Percentiles rank a stretch among this genome's conserved stretches.
Conservation (phyloP, 2,113 vertebrate species). For the Hippocampus comes region DNA sequence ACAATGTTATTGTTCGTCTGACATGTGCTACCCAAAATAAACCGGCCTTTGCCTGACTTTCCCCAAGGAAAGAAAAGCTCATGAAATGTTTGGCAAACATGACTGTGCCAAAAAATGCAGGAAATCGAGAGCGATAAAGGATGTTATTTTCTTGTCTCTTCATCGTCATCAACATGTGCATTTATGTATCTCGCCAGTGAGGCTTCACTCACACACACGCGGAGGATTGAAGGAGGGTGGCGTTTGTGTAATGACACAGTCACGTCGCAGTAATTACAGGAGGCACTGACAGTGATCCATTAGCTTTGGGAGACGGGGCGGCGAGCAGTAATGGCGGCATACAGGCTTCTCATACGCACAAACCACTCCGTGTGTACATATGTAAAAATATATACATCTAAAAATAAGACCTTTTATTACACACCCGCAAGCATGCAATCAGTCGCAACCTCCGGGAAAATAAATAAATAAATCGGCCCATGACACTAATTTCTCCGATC, state of each 20-base stretch:
- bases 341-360: constrained; percentile 7
- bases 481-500: not conserved
- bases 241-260: constrained; percentile 53
- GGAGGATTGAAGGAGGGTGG: constrained; percentile 22
- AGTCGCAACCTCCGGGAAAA: not conserved
- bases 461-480: too few relatives aligned
- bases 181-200: not conserved
- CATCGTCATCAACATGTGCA: not conserved
- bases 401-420: constrained; percentile 23
- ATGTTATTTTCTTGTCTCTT: not conserved
- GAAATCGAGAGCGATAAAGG: not conserved
- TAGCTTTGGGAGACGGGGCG: constrained; percentile 31
- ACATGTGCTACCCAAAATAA: not conserved
- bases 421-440: not conserved
- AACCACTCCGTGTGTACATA: not conserved
- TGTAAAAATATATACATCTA: constrained; percentile 2
- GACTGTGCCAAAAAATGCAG: not conserved
- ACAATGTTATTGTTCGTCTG: not conserved
- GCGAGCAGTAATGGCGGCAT: constrained; percentile 21
- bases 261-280: constrained; percentile 59
- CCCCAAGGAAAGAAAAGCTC: not conserved
- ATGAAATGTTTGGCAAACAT: constrained; percentile 2
- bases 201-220: constrained; percentile 16
- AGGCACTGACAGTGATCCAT: constrained; percentile 57
- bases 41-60: not conserved